Percentiles rank a stretch among this genome's conserved stretches.
Conservation (phyloP, 2,797 vertebrate genomes). For the Epinephelus awoara region DNA sequence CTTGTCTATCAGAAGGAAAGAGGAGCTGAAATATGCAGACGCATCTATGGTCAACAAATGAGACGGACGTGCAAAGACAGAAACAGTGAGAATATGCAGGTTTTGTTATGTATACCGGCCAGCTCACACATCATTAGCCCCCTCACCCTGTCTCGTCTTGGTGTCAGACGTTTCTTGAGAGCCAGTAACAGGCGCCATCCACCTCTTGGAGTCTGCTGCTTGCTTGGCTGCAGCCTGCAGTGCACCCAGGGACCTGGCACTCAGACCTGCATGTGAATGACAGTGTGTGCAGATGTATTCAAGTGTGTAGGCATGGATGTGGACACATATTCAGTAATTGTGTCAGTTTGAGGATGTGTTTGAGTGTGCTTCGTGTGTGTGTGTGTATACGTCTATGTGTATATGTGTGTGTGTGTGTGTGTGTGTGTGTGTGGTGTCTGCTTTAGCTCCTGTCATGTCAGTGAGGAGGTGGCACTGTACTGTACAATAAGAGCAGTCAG, state of each 20-base stretch:
- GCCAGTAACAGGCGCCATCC: conserved; percentile 32
- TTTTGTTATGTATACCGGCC: conserved; percentile 9
- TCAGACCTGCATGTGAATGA: conserved; percentile 9
- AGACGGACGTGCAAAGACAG: conserved; percentile 1
- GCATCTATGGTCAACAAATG: conserved; percentile 15
- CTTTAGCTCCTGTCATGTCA: conserved; percentile 52
- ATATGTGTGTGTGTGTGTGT: conserved; percentile 8
- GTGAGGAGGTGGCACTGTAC: conserved; percentile 66
- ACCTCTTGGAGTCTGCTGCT: conserved; percentile 28
- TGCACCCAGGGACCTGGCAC: conserved; percentile 44
- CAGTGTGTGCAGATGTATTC: conserved; percentile 21
- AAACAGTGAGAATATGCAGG: conserved; percentile 8
- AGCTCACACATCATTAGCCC: conserved; percentile 1
- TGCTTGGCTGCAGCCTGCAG: conserved; percentile 24
- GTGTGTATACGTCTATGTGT: conserved; percentile 21
- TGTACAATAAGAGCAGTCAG: conserved; percentile 72
- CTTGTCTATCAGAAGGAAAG: not conserved
- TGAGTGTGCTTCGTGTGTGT: not conserved
- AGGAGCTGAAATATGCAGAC: conserved; percentile 6
- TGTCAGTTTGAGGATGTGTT: conserved; percentile 15
- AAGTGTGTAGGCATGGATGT: conserved; percentile 10
- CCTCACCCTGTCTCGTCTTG: conserved; percentile 12
- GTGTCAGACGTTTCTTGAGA: conserved; percentile 34
- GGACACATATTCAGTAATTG: not conserved
- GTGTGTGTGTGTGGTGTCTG: conserved; percentile 32